Evolutionary conservation across 2,113 vertebrate genomes (phyloP), one percentile per base, ranked within the genome.

Genomic region (Cyphotilapia sp.): DNA sequence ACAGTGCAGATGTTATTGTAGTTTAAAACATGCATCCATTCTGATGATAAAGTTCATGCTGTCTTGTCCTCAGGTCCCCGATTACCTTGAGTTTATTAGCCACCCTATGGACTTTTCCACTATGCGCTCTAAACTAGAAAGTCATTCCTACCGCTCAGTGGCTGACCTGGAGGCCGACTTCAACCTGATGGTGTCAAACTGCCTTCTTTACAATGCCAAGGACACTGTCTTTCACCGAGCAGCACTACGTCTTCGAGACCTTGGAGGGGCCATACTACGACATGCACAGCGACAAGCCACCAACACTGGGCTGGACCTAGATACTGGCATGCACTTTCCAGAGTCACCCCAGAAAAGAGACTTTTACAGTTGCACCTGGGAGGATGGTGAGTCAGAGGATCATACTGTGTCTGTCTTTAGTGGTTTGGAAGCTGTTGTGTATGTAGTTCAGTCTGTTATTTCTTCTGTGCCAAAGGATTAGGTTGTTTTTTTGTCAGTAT

Each of bases 31-130:
- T 47, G 7, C 24, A 11, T 33, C 45, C 27, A 13, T 78, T 51
- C 45, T 31, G 14, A 49, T 78, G 16, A 31, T 78, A 51, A 51
- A 3, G 27, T 13, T 78, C 16, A n/a, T 78, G 74, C 16, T n/a
- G 27, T 80, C 9, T 76, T 31, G 19, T 80, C 24, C 94, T 93
- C 96, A 99, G 99, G 99, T 99, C 92, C 98, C 99, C 94, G 99
- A 99, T 97, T 99, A 99, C 96, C 96, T 98, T 96, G 98, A 99
- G 96, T 99, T 99, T 96, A 97, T 99, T 96, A 97, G 96, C 93
- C 97, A 98, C 90, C 99, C 99, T 91, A 99, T 99, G 98, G 99
- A 99, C 97, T 99, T 99, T 97, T 97, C 98, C 95, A 98, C 98
- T 86, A 99, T 99, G 97, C 97, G 97, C 92, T 96, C 94, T 92